These are phyloP conservation scores for Dusona sp. DNA, from an alignment of 2,888 invertebrate species.

Conservation along the genomic window DNA sequence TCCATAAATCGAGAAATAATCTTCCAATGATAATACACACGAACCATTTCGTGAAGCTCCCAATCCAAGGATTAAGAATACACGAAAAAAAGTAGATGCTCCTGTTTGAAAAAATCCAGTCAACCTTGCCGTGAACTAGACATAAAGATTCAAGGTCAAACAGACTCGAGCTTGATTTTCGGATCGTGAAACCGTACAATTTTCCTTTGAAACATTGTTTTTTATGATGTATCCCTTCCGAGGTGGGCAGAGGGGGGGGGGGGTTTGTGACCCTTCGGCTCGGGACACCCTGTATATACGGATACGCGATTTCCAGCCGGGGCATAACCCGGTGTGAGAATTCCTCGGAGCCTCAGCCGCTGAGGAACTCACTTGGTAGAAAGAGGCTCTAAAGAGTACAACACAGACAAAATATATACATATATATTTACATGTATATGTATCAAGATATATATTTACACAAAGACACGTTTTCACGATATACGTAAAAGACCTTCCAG, in stretches of 20 bases:
- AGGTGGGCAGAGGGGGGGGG: not conserved
- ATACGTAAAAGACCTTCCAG: slow-evolving; percentile 50
- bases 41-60: not conserved
- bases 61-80: not conserved
- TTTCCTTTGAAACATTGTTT: not conserved
- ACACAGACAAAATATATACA: not conserved
- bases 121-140: not conserved
- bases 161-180: not conserved
- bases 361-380: slow-evolving; percentile 50
- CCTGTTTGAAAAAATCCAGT: not conserved
- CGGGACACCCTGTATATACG: slow-evolving; percentile 10
- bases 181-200: not conserved
- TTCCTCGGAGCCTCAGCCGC: slow-evolving; percentile 52
- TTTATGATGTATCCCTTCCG: not conserved
- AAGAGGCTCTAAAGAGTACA: slow-evolving; percentile 27
- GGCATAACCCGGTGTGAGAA: slow-evolving; percentile 66
- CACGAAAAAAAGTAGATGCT: not conserved
- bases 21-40: not conserved
- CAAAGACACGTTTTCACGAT: slow-evolving; percentile 18
- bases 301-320: slow-evolving; percentile 61
- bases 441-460: slow-evolving; percentile 10
- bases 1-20: not conserved
- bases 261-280: not conserved
- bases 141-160: not conserved
- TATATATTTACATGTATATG: slow-evolving; percentile 1